Conservation (phyloP, 2,888 invertebrate species). For the Galerucella nymphaeae region DNA sequence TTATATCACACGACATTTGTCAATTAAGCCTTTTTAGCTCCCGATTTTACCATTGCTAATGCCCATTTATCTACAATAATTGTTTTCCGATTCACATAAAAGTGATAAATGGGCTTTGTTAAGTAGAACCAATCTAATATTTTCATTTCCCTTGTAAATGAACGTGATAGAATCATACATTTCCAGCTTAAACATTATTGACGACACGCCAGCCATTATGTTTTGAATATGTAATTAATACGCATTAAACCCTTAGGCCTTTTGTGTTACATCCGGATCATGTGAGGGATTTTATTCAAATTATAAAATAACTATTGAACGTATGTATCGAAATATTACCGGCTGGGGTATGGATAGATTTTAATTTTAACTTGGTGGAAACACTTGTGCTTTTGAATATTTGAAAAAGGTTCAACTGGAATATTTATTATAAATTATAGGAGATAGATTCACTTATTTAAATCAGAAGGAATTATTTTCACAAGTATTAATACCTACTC, state of each 20-base stretch:
- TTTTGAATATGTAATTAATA: slow-evolving; percentile 6
- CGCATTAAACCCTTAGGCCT: slow-evolving; percentile 1
- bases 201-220: no score
- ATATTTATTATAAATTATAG: no score
- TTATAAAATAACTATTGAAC: not conserved
- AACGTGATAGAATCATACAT: slow-evolving; percentile 7
- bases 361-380: not conserved
- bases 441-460: no score
- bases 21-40: not conserved
- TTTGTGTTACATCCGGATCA: slow-evolving; percentile 11
- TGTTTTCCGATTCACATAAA: slow-evolving; percentile 2
- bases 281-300: not conserved
- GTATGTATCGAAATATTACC: not conserved
- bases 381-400: no score
- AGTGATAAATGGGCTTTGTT: slow-evolving; percentile 2
- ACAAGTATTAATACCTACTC: no score
- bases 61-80: not conserved
- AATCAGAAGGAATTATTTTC: no score
- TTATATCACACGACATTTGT: not conserved
- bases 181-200: slow-evolving; percentile 2
- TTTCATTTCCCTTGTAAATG: not conserved
- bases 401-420: no score
- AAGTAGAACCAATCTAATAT: not conserved
- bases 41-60: not conserved
- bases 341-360: not conserved